Evolutionary conservation across 2,888 invertebrate genomes (phyloP).

Genomic region (Liodrosophila aerea): DNA sequence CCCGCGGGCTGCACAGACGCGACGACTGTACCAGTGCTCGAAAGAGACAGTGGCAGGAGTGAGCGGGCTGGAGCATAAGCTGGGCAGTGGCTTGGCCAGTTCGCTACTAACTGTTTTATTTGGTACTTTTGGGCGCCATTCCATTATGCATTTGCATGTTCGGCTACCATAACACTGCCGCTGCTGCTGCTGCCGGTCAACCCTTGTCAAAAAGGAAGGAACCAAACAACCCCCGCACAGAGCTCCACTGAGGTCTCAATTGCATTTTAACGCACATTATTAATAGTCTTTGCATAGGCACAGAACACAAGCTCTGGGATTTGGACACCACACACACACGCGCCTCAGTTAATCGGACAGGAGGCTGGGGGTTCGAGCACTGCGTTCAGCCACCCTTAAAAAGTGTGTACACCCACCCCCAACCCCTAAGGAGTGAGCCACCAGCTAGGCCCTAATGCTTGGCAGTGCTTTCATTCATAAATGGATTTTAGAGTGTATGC

Average conservation of each 20-base stretch:
- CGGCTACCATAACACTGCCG: not conserved
- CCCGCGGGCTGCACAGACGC: conserved; percentile 33
- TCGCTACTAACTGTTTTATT: conserved; percentile 1
- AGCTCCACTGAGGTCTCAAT: conserved; percentile 36
- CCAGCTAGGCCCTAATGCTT: conserved; percentile 26
- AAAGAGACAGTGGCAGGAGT: not conserved
- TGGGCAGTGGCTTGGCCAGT: conserved; percentile 20
- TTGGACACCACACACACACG: conserved; percentile 22
- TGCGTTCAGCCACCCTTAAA: conserved; percentile 1
- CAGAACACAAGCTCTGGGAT: conserved; percentile 31
- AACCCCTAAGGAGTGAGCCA: conserved; percentile 14
- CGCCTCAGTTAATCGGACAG: not conserved
- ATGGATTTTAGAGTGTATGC: conserved; percentile 73
- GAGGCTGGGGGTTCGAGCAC: too few relatives aligned
- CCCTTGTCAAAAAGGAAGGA: conserved; percentile 16
- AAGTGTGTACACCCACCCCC: not conserved
- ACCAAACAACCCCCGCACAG: not conserved
- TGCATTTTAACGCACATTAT: conserved; percentile 66
- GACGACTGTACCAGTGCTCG: conserved; percentile 53
- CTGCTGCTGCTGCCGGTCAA: conserved; percentile 11
- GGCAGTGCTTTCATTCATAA: conserved; percentile 57
- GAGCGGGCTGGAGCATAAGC: conserved; percentile 6
- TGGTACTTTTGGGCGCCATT: conserved; percentile 27
- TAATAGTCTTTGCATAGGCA: conserved; percentile 60
- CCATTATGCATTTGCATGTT: conserved; percentile 46